Evolutionary conservation across 2,113 vertebrate genomes (phyloP).

Genomic region (Mirounga angustirostris): DNA sequence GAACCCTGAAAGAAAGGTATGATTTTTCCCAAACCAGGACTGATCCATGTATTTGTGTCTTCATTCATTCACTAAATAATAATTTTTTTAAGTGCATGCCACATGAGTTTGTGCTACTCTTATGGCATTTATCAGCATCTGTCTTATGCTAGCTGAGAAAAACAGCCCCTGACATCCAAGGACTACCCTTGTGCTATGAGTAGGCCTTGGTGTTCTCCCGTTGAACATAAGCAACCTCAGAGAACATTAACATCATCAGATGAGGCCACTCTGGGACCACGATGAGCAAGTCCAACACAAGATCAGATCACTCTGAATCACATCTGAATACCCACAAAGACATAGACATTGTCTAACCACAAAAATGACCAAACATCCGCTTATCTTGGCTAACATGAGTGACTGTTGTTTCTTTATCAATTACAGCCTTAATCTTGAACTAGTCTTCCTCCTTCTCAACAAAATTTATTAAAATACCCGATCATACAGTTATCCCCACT

Average conservation of each 20-base stretch:
- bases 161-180: neutral
- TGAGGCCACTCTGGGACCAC: neutral
- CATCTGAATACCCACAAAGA: neutral
- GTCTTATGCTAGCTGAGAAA: neutral
- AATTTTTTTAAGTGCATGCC: neutral
- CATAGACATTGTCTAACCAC: neutral
- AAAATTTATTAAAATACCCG: neutral
- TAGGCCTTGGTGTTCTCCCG: neutral
- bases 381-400: neutral
- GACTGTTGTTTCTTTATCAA: neutral
- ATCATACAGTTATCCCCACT: neutral
- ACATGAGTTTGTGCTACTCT: neutral
- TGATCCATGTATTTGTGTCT: neutral
- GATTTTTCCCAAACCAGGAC: neutral
- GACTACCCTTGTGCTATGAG: neutral
- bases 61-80: neutral
- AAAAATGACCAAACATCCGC: neutral
- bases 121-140: neutral
- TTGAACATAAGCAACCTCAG: neutral
- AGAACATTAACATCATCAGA: neutral
- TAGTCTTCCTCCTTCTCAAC: neutral
- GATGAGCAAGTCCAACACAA: neutral
- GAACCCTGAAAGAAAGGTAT: slow-evolving; percentile 8
- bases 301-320: neutral
- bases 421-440: neutral